Conservation (phyloP, 2,797 vertebrate species). For the Xyrichtys novacula region DNA sequence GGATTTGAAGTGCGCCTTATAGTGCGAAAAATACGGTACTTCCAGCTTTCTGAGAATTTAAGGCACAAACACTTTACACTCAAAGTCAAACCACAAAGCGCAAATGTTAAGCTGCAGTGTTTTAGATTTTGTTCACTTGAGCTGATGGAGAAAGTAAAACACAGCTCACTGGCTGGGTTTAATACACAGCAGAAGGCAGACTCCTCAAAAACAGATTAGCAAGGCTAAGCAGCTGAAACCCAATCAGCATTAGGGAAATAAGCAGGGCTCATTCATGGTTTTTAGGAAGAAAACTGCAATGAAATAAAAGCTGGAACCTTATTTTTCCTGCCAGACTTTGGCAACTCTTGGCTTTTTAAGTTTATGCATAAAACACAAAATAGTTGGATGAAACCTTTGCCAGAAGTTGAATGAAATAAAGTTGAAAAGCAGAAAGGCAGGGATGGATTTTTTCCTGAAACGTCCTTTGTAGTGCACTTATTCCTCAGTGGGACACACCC, state of each 20-base stretch:
- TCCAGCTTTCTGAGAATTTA: no score
- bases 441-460: neutral
- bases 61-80: no score
- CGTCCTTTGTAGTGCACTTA: neutral
- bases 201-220: constrained; percentile 18
- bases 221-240: neutral
- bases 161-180: neutral
- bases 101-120: neutral
- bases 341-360: constrained; percentile 2
- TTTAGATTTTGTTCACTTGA: neutral
- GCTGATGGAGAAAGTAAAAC: neutral
- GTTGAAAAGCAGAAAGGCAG: neutral
- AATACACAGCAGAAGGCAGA: constrained; percentile 4
- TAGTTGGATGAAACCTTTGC: constrained; percentile 7
- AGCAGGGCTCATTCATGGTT: no score
- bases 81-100: no score
- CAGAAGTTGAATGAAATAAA: neutral
- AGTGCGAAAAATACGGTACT: no score
- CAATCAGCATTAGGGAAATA: neutral
- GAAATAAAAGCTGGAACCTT: neutral
- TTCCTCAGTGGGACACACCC: neutral
- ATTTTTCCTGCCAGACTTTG: neutral
- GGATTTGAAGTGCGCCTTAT: no score
- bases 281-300: neutral
- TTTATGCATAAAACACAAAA: constrained; percentile 38